A percentile compares a stretch with the other conserved stretches of the same genome.
phyloP scores from a whole-genome alignment of 2,797 vertebrate genomes.

The Tinamus major region DNA sequence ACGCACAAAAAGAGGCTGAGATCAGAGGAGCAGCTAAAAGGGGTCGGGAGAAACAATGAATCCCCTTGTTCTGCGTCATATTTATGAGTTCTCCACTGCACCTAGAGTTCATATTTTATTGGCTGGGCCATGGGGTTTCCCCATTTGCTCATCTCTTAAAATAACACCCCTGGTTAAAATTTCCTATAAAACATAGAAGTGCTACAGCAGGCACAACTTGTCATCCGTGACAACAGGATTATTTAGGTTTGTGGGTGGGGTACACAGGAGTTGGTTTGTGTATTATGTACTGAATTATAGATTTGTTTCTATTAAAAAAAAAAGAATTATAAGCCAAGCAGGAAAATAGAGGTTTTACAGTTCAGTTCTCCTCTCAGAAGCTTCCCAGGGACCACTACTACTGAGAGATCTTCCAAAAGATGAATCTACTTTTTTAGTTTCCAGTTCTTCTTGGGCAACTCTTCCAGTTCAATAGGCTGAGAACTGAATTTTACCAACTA shows the following conservation, averaged over 20 bases:
- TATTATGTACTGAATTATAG: constrained; percentile 41
- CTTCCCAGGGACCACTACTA: neutral
- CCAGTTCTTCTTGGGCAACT: neutral
- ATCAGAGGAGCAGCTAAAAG: constrained; percentile 78
- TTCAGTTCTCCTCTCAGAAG: neutral
- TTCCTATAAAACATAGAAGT: constrained; percentile 74
- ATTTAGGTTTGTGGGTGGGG: constrained; percentile 66
- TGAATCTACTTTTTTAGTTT: neutral
- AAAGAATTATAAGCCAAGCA: neutral
- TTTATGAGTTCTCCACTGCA: constrained; percentile 83
- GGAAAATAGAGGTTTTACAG: neutral
- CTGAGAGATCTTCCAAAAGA: neutral
- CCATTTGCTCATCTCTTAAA: constrained; percentile 85
- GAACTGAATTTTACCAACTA: neutral
- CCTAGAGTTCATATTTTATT: constrained; percentile 84
- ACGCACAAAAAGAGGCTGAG: constrained; percentile 78
- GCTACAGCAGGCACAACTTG: constrained; percentile 63
- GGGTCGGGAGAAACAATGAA: constrained; percentile 77
- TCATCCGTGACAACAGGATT: constrained; percentile 72
- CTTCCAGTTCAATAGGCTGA: neutral
- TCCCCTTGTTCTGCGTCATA: constrained; percentile 80
- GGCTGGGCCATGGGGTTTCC: constrained; percentile 79
- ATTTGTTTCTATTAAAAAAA: constrained; percentile 16
- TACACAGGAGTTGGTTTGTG: constrained; percentile 22
- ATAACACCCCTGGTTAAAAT: constrained; percentile 80